Evolutionary conservation across 2,888 invertebrate genomes (phyloP).

Genomic region (Pogonocherus hispidulus): DNA sequence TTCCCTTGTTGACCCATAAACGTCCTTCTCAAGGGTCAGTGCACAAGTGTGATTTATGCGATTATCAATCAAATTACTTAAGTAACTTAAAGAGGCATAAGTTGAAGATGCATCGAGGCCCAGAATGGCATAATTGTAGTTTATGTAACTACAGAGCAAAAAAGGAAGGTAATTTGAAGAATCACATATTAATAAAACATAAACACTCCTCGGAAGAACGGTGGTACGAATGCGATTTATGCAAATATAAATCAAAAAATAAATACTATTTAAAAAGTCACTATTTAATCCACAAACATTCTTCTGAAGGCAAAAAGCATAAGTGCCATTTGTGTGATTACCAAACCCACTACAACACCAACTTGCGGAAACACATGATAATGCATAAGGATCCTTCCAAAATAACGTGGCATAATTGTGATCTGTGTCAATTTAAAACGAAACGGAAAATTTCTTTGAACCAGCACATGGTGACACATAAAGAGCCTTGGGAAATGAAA

Average conservation of each 20-base stretch:
- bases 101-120: not conserved
- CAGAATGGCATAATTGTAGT: too few relatives aligned
- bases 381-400: not conserved
- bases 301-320: not conserved
- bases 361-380: not conserved
- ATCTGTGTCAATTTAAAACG: too few relatives aligned
- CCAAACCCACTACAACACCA: not conserved
- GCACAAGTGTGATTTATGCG: not conserved
- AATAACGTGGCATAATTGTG: too few relatives aligned
- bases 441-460: too few relatives aligned
- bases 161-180: too few relatives aligned
- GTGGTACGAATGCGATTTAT: too few relatives aligned
- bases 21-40: too few relatives aligned
- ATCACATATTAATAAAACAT: too few relatives aligned
- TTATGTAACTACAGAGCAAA: not conserved
- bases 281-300: not conserved
- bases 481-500: too few relatives aligned
- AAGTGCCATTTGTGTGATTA: not conserved
- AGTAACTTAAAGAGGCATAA: not conserved
- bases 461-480: too few relatives aligned
- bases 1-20: not conserved
- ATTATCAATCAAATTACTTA: not conserved
- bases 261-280: not conserved
- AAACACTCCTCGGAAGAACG: too few relatives aligned
- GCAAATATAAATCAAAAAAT: too few relatives aligned